Evolutionary conservation across 2,888 invertebrate genomes (phyloP), one percentile per base, ranked within the genome.

Genomic region (Crematogaster levior): DNA sequence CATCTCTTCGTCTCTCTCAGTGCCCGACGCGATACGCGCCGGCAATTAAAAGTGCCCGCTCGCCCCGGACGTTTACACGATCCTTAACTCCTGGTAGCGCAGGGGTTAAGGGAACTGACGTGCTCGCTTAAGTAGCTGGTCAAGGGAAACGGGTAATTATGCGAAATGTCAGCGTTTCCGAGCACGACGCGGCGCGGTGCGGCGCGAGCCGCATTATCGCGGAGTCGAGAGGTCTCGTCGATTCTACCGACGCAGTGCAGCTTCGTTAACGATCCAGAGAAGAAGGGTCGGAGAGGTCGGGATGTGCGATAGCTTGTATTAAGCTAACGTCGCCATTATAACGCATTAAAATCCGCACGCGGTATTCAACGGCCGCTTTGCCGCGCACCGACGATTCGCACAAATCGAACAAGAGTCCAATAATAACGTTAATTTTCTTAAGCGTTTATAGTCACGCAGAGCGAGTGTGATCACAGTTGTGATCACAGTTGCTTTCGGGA

Each of bases 141-240:
- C 90, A 89, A 89, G 86, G 90, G 88, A 89, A 90, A 89, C 90
- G 86, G 86, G 86, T 89, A 90, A 90, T 89, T 89, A 90, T 84
- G 82, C 79, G 90, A 89, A 86, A 90, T 73, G 90, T 90, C 90
- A 81, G 90, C 60, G 88, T 85, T 87, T 83, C 60, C 86, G 77
- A 81, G 83, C 68, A 74, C 53, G 61, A 60, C 73, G 51, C 61
- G 63, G 63, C 9, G 24, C 40, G 63, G 85, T 53, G 73, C 58
- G 79, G 56, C 77, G 48, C 63, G 74, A 53, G 61, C 51, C 81
- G 70, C 60, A 68, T 84, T 86, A 86, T 86, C 84, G 61, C 60
- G 70, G 51, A 56, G 24, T 21, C 70, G 70, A 43, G 72, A 48
- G 56, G 37, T 73, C 65, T 48, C 37, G 51, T 75, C 75, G 82